These are phyloP conservation scores for Pantherophis vulpinus DNA, from an alignment of 2,797 vertebrate genomes.

Conservation along the genomic window DNA sequence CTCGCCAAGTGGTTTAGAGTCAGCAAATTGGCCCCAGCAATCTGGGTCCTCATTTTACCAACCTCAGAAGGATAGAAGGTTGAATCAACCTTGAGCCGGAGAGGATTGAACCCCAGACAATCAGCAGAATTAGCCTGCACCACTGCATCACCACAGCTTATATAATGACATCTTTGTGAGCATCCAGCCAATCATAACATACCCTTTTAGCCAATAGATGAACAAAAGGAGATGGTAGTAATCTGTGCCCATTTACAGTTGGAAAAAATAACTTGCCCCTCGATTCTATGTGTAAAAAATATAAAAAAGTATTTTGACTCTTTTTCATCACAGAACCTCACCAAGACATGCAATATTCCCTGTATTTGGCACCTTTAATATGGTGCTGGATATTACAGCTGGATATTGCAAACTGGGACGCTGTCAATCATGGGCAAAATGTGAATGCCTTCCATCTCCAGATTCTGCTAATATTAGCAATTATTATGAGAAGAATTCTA, in stretches of 20 bases:
- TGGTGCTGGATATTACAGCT: background rate
- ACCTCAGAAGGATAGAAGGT: too few species aligned
- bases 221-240: background rate
- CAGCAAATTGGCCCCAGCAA: too few species aligned
- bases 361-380: background rate
- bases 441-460: background rate
- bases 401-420: background rate
- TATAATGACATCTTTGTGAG: background rate
- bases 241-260: background rate
- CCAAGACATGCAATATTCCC: background rate
- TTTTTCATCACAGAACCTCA: background rate
- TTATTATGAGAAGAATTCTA: background rate
- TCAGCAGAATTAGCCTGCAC: too few species aligned
- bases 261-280: background rate
- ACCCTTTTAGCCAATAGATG: background rate
- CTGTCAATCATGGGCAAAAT: background rate
- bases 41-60: too few species aligned
- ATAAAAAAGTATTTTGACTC: background rate
- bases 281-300: background rate
- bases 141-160: too few species aligned
- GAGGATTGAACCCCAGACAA: too few species aligned
- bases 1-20: too few species aligned
- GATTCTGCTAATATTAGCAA: background rate
- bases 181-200: background rate
- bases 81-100: too few species aligned